Percentiles rank a stretch among this genome's conserved stretches.
Conservation (phyloP, 2,888 invertebrate species). For the Thelaira solivaga region DNA sequence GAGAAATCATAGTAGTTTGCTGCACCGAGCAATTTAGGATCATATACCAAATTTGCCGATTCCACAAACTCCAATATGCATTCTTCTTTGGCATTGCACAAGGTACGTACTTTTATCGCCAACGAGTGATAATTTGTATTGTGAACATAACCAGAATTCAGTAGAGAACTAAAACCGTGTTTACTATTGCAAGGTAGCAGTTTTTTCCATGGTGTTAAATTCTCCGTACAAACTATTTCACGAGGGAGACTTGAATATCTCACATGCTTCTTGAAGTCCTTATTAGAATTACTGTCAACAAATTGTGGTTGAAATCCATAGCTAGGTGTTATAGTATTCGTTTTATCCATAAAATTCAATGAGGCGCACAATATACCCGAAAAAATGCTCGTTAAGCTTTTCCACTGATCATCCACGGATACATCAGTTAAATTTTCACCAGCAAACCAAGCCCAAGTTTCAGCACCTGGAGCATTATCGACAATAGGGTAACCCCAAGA, state of each 20-base stretch:
- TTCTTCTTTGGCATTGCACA: slow-evolving; percentile 82
- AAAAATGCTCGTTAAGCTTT: slow-evolving; percentile 90
- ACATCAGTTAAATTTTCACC: slow-evolving; percentile 77
- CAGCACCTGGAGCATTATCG: slow-evolving; percentile 95
- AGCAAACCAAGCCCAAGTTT: slow-evolving; percentile 95
- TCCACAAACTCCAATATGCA: slow-evolving; percentile 88
- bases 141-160: slow-evolving; percentile 94
- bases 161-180: slow-evolving; percentile 89
- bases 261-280: slow-evolving; percentile 77
- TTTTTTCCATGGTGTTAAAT: slow-evolving; percentile 98
- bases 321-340: slow-evolving; percentile 90
- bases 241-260: slow-evolving; percentile 94
- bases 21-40: slow-evolving; percentile 80
- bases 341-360: slow-evolving; percentile 92
- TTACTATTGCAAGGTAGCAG: slow-evolving; percentile 95
- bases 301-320: slow-evolving; percentile 86
- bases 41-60: slow-evolving; percentile 92
- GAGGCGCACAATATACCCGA: slow-evolving; percentile 98
- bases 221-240: slow-evolving; percentile 99
- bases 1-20: slow-evolving; percentile 84
- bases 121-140: slow-evolving; percentile 96
- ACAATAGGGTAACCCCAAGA: slow-evolving; percentile 96
- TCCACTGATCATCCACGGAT: slow-evolving; percentile 89
- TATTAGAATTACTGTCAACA: slow-evolving; percentile 79
- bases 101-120: slow-evolving; percentile 88